Base-by-base conservation (phyloP, 2,888 invertebrate species). In the Ophion obscuratus region DNA sequence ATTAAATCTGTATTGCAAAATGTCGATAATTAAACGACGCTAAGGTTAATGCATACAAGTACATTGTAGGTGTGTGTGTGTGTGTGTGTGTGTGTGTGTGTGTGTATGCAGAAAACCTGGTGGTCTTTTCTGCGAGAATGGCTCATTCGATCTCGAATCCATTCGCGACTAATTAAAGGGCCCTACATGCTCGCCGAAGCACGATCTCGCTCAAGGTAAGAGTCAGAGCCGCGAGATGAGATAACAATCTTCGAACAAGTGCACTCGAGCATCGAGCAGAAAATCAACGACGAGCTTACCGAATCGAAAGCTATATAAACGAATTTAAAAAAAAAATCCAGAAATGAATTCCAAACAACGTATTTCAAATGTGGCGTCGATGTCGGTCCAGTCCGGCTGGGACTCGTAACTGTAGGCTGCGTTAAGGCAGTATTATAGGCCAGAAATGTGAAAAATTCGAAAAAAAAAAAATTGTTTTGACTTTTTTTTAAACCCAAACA, bases 1-100 rank as follows among this genome's bases (percentile, higher is more conserved):
- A 85, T 84, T 87, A 85, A 85, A 87, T 85, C 85, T 71, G 73
- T 81, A 81, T 85, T 83, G 83, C 78, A 70, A 85, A 87, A 87
- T 81, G 76, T 77, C 85, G 87, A 85, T 87, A 87, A 87, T 87
- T 87, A 85, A 85, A 67, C 76, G 82, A 53, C 66, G 77, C 20
- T 67, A 57, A 73, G 11, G 57, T 53, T 77, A 27, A 27, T 66
- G 31, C 67, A 66, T 17, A 66, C 53, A 24, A 66, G 53, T 17
- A 66, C 17, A 78, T 70, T 77, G 57, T 75, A 47, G 24, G 27
- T 24, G 75, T 62, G 74, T 53, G 66, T 4, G 31, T 31, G 31
- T 31, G 31, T 61, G 40, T 70, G 75, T 57, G 17, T 66, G 53
- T 53, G 71, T 44, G 40, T 75, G 68, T 20, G 61, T 67, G 75